These are phyloP conservation scores for Mustela erminea DNA, from an alignment of 2,797 vertebrate species.

Conservation along the genomic window DNA sequence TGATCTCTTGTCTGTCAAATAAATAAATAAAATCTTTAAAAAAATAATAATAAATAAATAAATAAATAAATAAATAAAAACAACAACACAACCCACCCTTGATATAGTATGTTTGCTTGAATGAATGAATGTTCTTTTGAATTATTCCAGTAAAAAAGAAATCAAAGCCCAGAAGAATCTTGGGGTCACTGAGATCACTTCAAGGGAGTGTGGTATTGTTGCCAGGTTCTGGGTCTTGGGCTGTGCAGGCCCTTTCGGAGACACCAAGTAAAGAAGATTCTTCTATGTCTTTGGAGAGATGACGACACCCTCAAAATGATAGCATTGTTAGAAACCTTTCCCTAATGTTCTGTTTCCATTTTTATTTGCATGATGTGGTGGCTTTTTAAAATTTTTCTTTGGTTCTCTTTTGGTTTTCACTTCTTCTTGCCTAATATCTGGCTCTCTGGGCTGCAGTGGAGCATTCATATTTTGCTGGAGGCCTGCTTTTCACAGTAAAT, in stretches of 20 bases:
- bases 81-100: background rate
- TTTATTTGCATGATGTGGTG: constrained; percentile 39
- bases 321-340: constrained; percentile 61
- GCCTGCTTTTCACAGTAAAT: background rate
- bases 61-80: no score
- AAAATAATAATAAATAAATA: no score
- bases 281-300: constrained; percentile 42
- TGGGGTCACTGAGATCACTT: background rate
- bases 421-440: background rate
- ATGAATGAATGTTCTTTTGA: constrained; percentile 42
- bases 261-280: constrained; percentile 18
- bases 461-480: background rate
- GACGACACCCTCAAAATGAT: constrained; percentile 43
- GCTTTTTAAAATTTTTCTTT: constrained; percentile 21
- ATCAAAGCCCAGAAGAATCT: background rate
- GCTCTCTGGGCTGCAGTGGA: background rate
- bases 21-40: no score
- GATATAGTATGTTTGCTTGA: background rate
- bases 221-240: background rate
- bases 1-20: no score
- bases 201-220: fast-evolving
- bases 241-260: background rate
- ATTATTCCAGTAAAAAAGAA: constrained; percentile 54
- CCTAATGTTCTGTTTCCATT: constrained; percentile 63
- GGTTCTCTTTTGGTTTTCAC: constrained; percentile 48